Base-by-base conservation (phyloP, 2,797 vertebrate genomes). In the Limosa lapponica region DNA sequence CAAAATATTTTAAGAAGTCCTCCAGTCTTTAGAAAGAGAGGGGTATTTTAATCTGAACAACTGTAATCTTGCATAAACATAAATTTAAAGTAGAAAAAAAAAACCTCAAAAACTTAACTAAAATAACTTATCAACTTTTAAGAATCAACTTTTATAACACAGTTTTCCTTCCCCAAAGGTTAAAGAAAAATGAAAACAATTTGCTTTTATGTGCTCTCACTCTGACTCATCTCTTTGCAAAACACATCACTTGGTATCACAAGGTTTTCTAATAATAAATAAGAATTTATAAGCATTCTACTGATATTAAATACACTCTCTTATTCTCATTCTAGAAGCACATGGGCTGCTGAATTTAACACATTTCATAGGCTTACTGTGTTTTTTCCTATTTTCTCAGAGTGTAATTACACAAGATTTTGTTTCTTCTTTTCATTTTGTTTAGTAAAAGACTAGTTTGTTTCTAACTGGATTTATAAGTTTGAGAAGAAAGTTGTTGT, bases 51-150 rank as follows among this genome's bases (percentile, higher is more conserved):
- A 48, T 64, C 2, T 52, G 34, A 75, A 74, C 15, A 36, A 34
- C 3, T 1, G 1, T 66, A 91, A 81, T 30, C 8, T 25, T 80
- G 14, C 17, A 66, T n/a, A 58, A 77, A 55, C 3, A 37, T 9
- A 62, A 62, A 54, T 69, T 46, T 49, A 61, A 82, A 66, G 41
- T 39, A 48, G 8, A 12, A 37, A 78, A 74, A 82, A 71, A 52
- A n/a, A 18, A 7, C 7, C 12, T 37, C 13, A 32, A 44, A 88
- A 22, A 0, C 0, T 3, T 2, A 43, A 64, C 25, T 44, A 52
- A 79, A 95, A 58, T 28, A 65, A 30, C 7, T 32, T 28, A 54
- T 4, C 22, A 55, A 54, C 5, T 75, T 91, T 82, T 46, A 82
- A 85, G 52, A 23, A 12, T 22, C 1, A 32, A 32, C 16, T 64